phyloP scores from a whole-genome alignment of 2,113 vertebrate genomes.

The Otis tarda region DNA sequence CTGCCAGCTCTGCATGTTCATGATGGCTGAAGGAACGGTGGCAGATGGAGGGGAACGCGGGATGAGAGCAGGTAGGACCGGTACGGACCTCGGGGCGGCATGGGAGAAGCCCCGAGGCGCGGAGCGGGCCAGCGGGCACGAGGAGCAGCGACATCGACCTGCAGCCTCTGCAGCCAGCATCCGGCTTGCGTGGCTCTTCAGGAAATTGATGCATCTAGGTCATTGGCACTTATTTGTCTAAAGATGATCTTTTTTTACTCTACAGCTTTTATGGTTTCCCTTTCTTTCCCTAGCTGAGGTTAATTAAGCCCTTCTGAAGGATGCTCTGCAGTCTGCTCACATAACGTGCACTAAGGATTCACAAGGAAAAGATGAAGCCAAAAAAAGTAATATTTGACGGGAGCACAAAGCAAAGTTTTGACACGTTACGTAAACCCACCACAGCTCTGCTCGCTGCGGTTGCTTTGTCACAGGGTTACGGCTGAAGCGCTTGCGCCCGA shows the following conservation, averaged over 20 bases:
- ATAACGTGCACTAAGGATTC: neutral
- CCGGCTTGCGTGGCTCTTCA: neutral
- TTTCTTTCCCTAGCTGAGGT: constrained; percentile 19
- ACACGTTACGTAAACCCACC: neutral
- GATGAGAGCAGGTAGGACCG: neutral
- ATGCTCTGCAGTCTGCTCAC: constrained; percentile 32
- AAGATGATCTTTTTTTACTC: constrained; percentile 49
- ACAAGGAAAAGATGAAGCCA: neutral
- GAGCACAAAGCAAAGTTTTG: neutral
- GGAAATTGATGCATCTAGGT: constrained; percentile 45
- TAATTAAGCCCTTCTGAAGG: constrained; percentile 48
- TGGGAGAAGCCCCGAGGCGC: neutral
- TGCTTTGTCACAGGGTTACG: neutral
- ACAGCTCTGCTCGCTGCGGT: neutral
- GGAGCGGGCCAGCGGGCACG: neutral
- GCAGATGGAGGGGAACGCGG: neutral
- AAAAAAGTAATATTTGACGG: neutral
- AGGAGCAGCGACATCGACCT: neutral
- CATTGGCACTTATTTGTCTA: constrained; percentile 57
- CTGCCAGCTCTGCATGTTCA: neutral
- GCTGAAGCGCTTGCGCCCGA: neutral
- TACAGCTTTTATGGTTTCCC: constrained; percentile 22
- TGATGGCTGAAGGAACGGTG: neutral
- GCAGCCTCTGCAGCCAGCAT: neutral
- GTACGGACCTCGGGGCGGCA: fast-evolving